Conservation (phyloP, 2,797 vertebrate species). For the Steatocranus sp. region DNA sequence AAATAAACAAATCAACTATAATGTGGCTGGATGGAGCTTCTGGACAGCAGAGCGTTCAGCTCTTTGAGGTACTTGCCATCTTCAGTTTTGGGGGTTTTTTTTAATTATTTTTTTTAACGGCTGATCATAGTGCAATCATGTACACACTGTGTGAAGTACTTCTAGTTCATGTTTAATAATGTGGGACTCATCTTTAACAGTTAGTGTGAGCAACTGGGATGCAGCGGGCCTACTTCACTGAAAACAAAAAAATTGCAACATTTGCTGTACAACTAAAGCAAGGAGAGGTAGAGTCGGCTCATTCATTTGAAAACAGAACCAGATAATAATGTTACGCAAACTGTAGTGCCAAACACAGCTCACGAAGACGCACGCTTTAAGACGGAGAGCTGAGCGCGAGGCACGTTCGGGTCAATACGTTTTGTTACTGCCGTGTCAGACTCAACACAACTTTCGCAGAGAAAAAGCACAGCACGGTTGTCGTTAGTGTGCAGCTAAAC, state of each 20-base stretch:
- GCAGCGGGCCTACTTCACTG: conserved; percentile 17
- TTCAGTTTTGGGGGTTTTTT: fast-evolving
- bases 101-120: not conserved
- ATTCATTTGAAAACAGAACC: conserved; percentile 22
- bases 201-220: conserved; percentile 26
- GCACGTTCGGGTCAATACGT: not conserved
- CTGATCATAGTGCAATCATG: conserved; percentile 26
- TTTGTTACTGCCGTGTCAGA: conserved; percentile 35
- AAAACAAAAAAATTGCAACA: conserved; percentile 3
- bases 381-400: not conserved
- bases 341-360: conserved; percentile 67
- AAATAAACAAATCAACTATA: not conserved
- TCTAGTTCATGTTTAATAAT: conserved; percentile 20
- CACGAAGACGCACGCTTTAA: conserved; percentile 8
- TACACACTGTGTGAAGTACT: conserved; percentile 6
- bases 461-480: conserved; percentile 26
- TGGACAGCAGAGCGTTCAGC: not conserved
- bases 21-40: not conserved
- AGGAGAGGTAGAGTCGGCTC: not conserved
- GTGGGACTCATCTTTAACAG: conserved; percentile 28
- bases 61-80: conserved; percentile 33
- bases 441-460: conserved; percentile 1
- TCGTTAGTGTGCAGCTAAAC: conserved; percentile 22
- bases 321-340: conserved; percentile 21
- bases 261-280: conserved; percentile 15